A percentile compares a stretch with the other conserved stretches of the same genome.
These are phyloP conservation scores for Ormyrus pomaceus DNA, from an alignment of 2,888 invertebrate species.

Conservation along the genomic window DNA sequence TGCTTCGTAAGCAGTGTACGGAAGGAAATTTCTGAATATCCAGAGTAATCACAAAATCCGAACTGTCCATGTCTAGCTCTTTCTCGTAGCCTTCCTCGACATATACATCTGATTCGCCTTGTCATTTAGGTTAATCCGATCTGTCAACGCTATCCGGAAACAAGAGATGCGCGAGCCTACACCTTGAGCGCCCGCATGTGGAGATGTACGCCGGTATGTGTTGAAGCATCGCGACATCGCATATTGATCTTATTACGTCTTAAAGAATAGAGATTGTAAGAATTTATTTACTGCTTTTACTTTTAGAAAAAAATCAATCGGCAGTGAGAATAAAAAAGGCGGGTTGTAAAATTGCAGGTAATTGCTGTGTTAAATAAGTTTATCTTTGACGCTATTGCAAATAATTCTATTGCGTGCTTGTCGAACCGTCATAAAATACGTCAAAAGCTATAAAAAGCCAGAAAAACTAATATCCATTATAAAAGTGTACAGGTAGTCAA, in stretches of 20 bases:
- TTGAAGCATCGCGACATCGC: not conserved
- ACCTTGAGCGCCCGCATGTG: not conserved
- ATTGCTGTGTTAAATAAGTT: no score
- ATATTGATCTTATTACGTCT: slow-evolving; percentile 42
- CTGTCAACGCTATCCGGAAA: slow-evolving; percentile 40
- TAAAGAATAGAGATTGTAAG: not conserved
- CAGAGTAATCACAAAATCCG: no score
- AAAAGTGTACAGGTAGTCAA: slow-evolving; percentile 34
- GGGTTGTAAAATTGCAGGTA: no score
- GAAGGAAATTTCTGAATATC: no score
- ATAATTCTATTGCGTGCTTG: slow-evolving; percentile 4
- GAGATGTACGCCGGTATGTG: not conserved
- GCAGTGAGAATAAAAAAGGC: no score
- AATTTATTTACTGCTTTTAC: not conserved
- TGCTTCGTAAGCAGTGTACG: no score
- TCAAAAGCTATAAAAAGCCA: slow-evolving; percentile 11
- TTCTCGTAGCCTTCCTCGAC: no score
- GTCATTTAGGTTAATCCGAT: slow-evolving; percentile 60
- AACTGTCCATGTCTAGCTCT: no score
- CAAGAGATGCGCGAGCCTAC: not conserved
- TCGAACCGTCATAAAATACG: slow-evolving; percentile 21
- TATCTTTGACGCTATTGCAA: no score
- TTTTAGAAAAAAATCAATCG: no score
- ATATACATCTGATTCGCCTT: slow-evolving; percentile 29
- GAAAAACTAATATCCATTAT: slow-evolving; percentile 25